Conservation (phyloP, 2,888 invertebrate species). For the Beris morrisii region DNA sequence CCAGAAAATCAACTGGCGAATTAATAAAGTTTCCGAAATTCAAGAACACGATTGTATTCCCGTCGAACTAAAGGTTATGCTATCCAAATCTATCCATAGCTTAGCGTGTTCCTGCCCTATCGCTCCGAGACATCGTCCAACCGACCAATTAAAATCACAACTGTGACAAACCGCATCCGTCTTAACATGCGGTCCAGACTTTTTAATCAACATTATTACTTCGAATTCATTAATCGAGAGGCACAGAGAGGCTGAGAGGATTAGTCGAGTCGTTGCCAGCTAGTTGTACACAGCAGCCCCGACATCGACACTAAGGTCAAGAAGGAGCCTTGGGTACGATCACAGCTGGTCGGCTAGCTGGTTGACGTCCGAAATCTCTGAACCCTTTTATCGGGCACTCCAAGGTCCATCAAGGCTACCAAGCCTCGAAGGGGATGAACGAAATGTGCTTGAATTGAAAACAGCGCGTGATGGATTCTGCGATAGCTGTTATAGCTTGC, state of each 20-base stretch:
- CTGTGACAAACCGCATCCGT: slow-evolving; percentile 30
- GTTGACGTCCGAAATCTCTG: background rate
- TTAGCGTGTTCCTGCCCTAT: background rate
- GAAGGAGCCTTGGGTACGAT: background rate
- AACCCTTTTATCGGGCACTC: slow-evolving; percentile 14
- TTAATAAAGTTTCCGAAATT: too few species aligned
- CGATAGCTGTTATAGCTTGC: background rate
- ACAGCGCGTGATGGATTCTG: too few species aligned
- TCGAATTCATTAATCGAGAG: slow-evolving; percentile 26
- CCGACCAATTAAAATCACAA: slow-evolving; percentile 16
- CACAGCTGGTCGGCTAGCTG: background rate
- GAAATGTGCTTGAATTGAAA: too few species aligned
- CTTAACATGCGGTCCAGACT: slow-evolving; percentile 27
- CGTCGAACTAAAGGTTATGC: too few species aligned
- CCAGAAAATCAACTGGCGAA: too few species aligned
- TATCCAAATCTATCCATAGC: too few species aligned
- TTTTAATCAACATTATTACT: slow-evolving; percentile 29
- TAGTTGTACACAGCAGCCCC: slow-evolving; percentile 4
- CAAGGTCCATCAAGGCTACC: too few species aligned
- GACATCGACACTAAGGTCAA: slow-evolving; percentile 13
- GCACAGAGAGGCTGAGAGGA: slow-evolving; percentile 21
- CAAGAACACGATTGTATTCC: too few species aligned
- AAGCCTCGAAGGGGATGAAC: too few species aligned
- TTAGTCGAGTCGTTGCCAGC: slow-evolving; percentile 14
- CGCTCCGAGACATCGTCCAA: background rate